These are phyloP conservation scores for Scylla paramamosain DNA, from an alignment of 1,140 invertebrate species.

Conservation along the genomic window DNA sequence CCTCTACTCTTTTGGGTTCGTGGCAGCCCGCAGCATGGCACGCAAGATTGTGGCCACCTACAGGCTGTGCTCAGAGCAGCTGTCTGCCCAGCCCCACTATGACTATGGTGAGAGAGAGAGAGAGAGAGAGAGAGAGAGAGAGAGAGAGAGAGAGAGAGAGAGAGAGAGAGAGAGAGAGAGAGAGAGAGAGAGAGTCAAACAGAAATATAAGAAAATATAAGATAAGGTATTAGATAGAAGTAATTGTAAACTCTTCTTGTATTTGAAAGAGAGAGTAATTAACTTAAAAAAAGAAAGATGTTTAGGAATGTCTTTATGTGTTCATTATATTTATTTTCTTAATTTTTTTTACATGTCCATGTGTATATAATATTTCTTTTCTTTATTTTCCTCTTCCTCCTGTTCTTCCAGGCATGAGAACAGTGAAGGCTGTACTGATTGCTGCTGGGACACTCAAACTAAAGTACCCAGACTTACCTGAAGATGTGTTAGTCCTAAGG, in stretches of 20 bases:
- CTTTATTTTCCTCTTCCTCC: not conserved
- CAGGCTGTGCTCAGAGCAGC: slow-evolving; percentile 94
- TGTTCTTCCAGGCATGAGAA: slow-evolving; percentile 78
- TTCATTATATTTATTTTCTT: too few species aligned
- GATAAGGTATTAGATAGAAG: too few species aligned
- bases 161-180: slow-evolving; percentile 79
- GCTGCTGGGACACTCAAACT: slow-evolving; percentile 94
- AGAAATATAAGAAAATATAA: too few species aligned
- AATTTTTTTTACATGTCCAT: too few species aligned
- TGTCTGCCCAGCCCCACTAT: slow-evolving; percentile 97
- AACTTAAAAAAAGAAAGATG: too few species aligned
- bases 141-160: slow-evolving; percentile 78
- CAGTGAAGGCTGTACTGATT: slow-evolving; percentile 90
- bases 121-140: slow-evolving; percentile 78
- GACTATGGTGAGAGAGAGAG: slow-evolving; percentile 89
- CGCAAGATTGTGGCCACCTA: slow-evolving; percentile 98
- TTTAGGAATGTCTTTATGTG: too few species aligned
- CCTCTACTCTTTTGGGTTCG: slow-evolving; percentile 96
- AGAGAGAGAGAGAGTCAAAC: slow-evolving; percentile 78
- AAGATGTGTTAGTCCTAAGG: slow-evolving; percentile 85
- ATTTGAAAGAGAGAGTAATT: too few species aligned
- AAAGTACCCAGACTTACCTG: slow-evolving; percentile 89
- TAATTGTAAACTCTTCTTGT: too few species aligned
- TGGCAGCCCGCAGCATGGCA: slow-evolving; percentile 91
- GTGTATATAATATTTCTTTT: too few species aligned